phyloP scores from a whole-genome alignment of 2,888 invertebrate genomes.

The Amitus sp. region DNA sequence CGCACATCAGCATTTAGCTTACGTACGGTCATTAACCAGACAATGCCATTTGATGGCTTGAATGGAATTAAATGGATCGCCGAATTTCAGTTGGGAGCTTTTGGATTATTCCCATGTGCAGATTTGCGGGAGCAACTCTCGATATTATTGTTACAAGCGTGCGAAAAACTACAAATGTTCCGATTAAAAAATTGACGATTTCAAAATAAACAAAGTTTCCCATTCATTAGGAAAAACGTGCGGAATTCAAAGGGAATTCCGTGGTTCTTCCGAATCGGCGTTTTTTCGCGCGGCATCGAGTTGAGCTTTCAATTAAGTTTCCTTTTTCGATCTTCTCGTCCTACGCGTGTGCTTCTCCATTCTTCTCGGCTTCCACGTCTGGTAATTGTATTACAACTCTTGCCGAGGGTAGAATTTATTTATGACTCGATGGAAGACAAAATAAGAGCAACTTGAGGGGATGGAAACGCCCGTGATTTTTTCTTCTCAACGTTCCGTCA shows the following conservation, averaged over 20 bases:
- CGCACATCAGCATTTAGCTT: not conserved
- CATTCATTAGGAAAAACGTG: too few species aligned
- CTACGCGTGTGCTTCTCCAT: conserved; percentile 24
- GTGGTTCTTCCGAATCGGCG: too few species aligned
- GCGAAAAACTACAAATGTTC: too few species aligned
- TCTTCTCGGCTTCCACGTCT: conserved; percentile 31
- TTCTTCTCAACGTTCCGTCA: conserved; percentile 24
- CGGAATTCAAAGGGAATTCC: too few species aligned
- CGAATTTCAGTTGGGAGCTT: conserved; percentile 1
- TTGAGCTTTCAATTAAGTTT: conserved; percentile 31
- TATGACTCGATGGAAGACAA: conserved; percentile 12
- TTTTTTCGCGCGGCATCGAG: conserved; percentile 15
- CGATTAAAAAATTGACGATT: too few species aligned
- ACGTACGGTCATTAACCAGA: not conserved
- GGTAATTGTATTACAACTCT: conserved; percentile 36
- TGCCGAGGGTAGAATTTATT: conserved; percentile 36
- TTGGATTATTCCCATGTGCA: not conserved
- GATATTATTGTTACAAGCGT: too few species aligned
- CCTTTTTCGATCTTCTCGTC: conserved; percentile 17
- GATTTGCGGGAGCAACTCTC: not conserved
- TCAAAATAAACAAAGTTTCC: too few species aligned
- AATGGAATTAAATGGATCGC: conserved; percentile 2
- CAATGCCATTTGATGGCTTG: conserved; percentile 5
- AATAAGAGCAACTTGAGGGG: not conserved
- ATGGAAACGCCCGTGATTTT: conserved; percentile 5